These are phyloP conservation scores for Clarias platycephalus DNA, from an alignment of 2,797 vertebrate genomes.

Conservation along the genomic window DNA sequence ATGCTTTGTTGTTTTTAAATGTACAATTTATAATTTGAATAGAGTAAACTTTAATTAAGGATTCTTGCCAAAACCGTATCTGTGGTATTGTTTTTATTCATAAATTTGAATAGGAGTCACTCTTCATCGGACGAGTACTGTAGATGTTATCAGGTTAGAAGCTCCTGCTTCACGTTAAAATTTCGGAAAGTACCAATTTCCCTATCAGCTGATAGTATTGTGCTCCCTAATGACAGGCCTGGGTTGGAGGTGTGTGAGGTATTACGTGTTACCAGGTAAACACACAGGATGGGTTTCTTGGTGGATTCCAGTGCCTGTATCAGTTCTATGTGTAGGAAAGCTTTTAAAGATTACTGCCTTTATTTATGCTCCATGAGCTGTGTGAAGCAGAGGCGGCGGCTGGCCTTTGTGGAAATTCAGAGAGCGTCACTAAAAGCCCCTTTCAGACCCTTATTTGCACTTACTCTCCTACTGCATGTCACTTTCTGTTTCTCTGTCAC, in stretches of 20 bases:
- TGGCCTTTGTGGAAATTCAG: constrained; percentile 27
- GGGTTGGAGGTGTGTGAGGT: background rate
- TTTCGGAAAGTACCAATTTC: constrained; percentile 26
- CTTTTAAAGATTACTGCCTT: constrained; percentile 1
- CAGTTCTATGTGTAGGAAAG: background rate
- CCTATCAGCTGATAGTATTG: background rate
- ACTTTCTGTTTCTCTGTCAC: constrained; percentile 16
- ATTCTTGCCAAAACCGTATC: background rate
- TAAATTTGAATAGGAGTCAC: background rate
- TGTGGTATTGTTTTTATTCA: background rate
- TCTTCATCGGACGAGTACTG: background rate
- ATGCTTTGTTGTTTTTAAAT: constrained; percentile 31
- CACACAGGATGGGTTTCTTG: constrained; percentile 27
- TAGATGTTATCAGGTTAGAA: background rate
- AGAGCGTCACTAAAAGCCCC: constrained; percentile 21
- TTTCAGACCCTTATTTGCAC: constrained; percentile 25
- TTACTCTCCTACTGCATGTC: background rate
- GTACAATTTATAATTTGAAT: constrained; percentile 53
- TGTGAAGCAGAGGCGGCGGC: background rate
- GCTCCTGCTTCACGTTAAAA: background rate
- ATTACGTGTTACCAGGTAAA: constrained; percentile 2
- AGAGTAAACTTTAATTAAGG: constrained; percentile 56
- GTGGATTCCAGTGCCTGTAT: constrained; percentile 44
- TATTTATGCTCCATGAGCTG: constrained; percentile 27
- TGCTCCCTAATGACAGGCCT: background rate